These are phyloP conservation scores for Drosophila pegasa DNA, from an alignment of 2,888 invertebrate genomes.

Conservation along the genomic window DNA sequence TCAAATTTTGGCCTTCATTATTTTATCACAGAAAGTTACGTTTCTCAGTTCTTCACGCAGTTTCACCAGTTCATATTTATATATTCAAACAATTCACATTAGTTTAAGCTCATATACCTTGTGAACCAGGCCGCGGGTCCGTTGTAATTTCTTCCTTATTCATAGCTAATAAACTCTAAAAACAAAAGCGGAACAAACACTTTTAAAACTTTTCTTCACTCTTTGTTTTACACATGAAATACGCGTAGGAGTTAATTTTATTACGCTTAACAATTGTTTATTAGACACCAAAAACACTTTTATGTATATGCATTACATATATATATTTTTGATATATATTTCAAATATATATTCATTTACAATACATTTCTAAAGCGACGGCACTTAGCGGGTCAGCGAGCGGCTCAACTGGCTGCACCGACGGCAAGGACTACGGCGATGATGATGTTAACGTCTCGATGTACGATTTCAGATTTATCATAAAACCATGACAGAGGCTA, in stretches of 20 bases:
- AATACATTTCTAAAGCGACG: slow-evolving; percentile 34
- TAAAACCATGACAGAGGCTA: slow-evolving; percentile 83
- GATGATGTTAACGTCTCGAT: slow-evolving; percentile 83
- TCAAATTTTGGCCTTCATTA: background rate
- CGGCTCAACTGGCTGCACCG: slow-evolving; percentile 26
- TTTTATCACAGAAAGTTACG: background rate
- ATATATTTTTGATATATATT: background rate
- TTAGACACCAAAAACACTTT: slow-evolving; percentile 17
- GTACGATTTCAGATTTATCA: slow-evolving; percentile 84
- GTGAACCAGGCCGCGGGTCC: slow-evolving; percentile 71
- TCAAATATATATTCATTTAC: background rate
- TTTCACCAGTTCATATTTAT: background rate
- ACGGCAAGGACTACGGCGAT: slow-evolving; percentile 61
- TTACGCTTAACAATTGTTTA: slow-evolving; percentile 1
- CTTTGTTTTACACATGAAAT: slow-evolving; percentile 16
- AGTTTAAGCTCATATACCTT: slow-evolving; percentile 57
- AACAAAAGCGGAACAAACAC: slow-evolving; percentile 20
- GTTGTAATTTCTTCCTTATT: slow-evolving; percentile 75
- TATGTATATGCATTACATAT: slow-evolving; percentile 19
- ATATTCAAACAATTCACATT: background rate
- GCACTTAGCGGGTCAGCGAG: slow-evolving; percentile 34
- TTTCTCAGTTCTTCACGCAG: background rate
- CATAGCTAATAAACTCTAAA: slow-evolving; percentile 47
- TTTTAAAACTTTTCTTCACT: slow-evolving; percentile 1
- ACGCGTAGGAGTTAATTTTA: background rate